Base-by-base conservation (phyloP, 2,797 vertebrate genomes). In the Anas bernieri region DNA sequence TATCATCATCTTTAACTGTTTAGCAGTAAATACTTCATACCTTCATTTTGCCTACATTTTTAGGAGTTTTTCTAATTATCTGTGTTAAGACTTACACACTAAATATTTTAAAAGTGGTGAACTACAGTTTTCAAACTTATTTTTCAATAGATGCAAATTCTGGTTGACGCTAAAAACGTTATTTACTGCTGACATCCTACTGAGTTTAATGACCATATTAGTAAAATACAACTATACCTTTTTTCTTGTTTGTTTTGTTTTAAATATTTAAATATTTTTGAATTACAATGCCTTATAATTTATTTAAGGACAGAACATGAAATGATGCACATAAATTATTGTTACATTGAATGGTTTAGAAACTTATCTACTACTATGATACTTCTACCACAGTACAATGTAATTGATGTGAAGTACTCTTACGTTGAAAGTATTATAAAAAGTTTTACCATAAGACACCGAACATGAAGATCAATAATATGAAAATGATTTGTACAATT, bases 171-270 rank as follows among this genome's bases (percentile, higher is more conserved):
- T 78, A 91, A 69, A 94, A 68, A 31, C 41, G n/a, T 3, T 73
- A 50, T 73, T 82, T 77, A 41, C 67, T 69, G 72, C 16, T 83
- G 92, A 25, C 0, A 10, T 30, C 61, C 54, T 70, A 52, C n/a
- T 52, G 78, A 93, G 73, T 64, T 91, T 78, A 87, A 92, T 75
- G 73, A 93, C 31, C 66, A 84, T 21, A 1, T 90, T n/a, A 90
- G 33, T 72, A 55, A 91, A 95, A 95, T 85, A 90, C 55, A 50
- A 61, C 52, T 94, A 81, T 33, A 84, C 20, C 28, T 41, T 10
- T 64, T 64, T 63, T 28, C 43, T 20, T 45, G 43, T 45, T 54
- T 54, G 16, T 15, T 64, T 43, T 63, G 39, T 12, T 63, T 30
- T 14, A 21, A 63, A 31, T 22, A 87, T 48, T 48, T 48, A 48